Base-by-base conservation (phyloP, 2,888 invertebrate species). In the Orchesella flavescens region DNA sequence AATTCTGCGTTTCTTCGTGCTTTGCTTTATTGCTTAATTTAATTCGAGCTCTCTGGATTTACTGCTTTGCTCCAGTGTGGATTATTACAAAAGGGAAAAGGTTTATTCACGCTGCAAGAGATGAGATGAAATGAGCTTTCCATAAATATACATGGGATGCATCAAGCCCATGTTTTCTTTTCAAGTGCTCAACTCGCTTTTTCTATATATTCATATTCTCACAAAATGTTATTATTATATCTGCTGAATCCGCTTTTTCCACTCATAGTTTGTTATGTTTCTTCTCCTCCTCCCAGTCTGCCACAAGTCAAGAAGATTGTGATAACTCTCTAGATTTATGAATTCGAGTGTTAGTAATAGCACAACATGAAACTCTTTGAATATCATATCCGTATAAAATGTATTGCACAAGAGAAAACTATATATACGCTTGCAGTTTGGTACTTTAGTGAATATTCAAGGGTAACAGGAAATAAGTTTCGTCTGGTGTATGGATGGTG, bases 11-110 rank as follows among this genome's bases (percentile, higher is more conserved):
- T 24, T 75, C 57, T 75, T 63, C 46, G 49, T 53, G 17, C 55
- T 65, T 23, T 55, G 24, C 65, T 75, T 75, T 65, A 75, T 65
- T 75, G 75, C 65, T 65, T 75, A 75, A 75, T 75, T 75, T 75
- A 75, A 75, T 75, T 75, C 75, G 65, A 65, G 65, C 65, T 53
- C 65, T 73, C 65, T 65, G 75, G 61, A 65, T 65, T 75, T 75
- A 63, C 75, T 75, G 53, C 75, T 55, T 74, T 71, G 46, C 19
- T 1, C 57, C 43, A 21, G 59, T 73, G 73, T 44, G 59, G 72
- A 72, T 72, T 72, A 34, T 34, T 34, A 73, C 73, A 15, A 10
- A 19, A 57, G 53, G 24, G 53, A 65, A 46, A 53, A 12, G 53
- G 3, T n/a, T 53, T 34, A 34, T 34, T 34, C 34, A 34, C 34